Evolutionary conservation across 2,797 vertebrate species (phyloP), one percentile per base, ranked within the genome.

Genomic region (Gallinago stenura): DNA sequence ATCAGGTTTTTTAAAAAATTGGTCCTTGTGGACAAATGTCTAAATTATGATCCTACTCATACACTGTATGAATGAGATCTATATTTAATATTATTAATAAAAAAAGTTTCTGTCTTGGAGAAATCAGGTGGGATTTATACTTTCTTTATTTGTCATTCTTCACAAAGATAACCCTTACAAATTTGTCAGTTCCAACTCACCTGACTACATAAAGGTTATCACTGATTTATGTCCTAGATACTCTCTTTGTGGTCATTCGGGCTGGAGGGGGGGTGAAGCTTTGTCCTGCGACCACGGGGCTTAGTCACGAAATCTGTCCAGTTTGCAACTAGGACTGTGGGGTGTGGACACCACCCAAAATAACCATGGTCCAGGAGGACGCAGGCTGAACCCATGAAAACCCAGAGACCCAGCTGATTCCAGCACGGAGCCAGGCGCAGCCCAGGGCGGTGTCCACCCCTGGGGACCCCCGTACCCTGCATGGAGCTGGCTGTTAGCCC

Each of bases 11-110:
- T 93, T n/a, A 41, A 96, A 97, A 98, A 98, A 97, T 91, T 97
- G 97, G 98, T 97, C 98, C 98, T 97, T 98, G 95, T 97, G 98
- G 98, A 98, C 98, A 98, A 97, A 94, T 89, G 97, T 97, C 96
- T 97, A 97, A 97, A 97, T 84, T 72, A 89, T 68, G 98, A 98
- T 97, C 98, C 97, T 96, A 98, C 97, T 98, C 98, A 98, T 98
- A 98, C 98, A 98, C 97, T 98, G 98, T 98, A 98, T 98, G 98
- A 98, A 98, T 98, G 98, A 98, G 98, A 98, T 97, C 98, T 97
- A 97, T 97, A 97, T 98, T 98, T 98, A 97, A 98, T 97, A 98
- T 97, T 97, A 96, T 81, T 97, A 97, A 91, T 95, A 96, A 92
- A 96, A 97, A 97, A 98, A 97, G 95, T 83, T 96, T 97, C 95